Base-by-base conservation (phyloP, 1,140 invertebrate genomes). In the Linepithema humile region DNA sequence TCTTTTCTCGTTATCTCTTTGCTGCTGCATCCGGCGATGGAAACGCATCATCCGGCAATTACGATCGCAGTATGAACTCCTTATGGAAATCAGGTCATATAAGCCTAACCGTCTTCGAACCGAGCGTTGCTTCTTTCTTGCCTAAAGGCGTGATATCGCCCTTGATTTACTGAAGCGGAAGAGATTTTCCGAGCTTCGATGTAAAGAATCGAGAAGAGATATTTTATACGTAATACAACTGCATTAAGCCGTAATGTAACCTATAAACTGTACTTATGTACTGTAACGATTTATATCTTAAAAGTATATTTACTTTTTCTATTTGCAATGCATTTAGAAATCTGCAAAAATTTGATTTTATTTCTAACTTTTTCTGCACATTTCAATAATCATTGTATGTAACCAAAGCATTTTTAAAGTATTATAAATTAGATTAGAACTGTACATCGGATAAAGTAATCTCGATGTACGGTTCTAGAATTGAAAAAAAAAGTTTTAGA, bases 31-130 rank as follows among this genome's bases (percentile, higher is more conserved):
- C 7, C 38, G 26, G 43, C 17, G 26, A 75, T 70, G 80, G 80
- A 83, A 85, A 86, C 65, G 64, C 65, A 55, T 48, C 64, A 67
- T 78, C 55, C 84, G 84, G 70, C 17, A 72, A 86, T 83, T 83
- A 78, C 29, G 10, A 20, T 57, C n/a, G 45, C 35, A 9, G 20
- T 59, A 23, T 9, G 82, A 65, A 40, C 29, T 62, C 20, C 45
- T 69, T 43, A 55, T 50, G 50, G 57, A 64, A 86, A 87, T n/a
- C 84, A 55, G 85, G 72, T 73, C 72, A 62, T 9, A 43, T n/a
- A 17, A n/a, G 32, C 15, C 23, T 15, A 40, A 75, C 26, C 55
- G 29, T 7, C 43, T 65, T 77, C 15, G 20, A 65, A 40, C 9
- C 29, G 59, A 64, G 3, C 20, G 7, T 3, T n/a, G 73, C 32